Conservation (phyloP, 2,113 vertebrate genomes). For the Clarias magur region DNA sequence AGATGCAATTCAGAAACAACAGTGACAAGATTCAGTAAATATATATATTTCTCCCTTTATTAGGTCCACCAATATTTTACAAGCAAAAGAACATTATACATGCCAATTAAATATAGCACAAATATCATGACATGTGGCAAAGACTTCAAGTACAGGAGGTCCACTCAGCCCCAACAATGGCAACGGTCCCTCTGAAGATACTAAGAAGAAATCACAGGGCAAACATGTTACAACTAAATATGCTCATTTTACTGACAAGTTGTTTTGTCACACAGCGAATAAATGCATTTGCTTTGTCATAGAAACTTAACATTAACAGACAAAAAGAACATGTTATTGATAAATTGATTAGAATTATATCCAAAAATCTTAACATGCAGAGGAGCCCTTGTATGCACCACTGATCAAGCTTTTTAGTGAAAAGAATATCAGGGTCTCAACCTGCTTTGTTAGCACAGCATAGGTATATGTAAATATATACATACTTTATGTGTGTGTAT, state of each 20-base stretch:
- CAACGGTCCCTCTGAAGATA: conserved; percentile 45
- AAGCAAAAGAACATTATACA: conserved; percentile 75
- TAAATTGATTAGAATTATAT: neutral
- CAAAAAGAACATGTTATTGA: neutral
- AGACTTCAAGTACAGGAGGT: conserved; percentile 64
- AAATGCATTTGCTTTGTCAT: neutral
- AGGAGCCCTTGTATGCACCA: neutral
- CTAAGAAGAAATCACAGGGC: conserved; percentile 50
- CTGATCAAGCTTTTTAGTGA: neutral
- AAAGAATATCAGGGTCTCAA: neutral
- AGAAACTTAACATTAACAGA: neutral
- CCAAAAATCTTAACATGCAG: neutral
- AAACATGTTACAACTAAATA: neutral
- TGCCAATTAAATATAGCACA: conserved; percentile 72
- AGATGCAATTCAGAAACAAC: neutral
- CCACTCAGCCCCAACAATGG: conserved; percentile 50
- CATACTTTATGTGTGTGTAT: neutral
- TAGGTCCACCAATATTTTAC: conserved; percentile 75
- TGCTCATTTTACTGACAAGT: neutral
- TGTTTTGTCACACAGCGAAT: neutral
- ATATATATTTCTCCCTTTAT: conserved; percentile 69
- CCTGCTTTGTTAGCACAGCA: neutral
- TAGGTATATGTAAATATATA: neutral
- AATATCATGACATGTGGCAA: conserved; percentile 61
- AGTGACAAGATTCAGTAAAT: conserved; percentile 51